phyloP scores from a whole-genome alignment of 2,888 invertebrate genomes.

The Eilema caniola region DNA sequence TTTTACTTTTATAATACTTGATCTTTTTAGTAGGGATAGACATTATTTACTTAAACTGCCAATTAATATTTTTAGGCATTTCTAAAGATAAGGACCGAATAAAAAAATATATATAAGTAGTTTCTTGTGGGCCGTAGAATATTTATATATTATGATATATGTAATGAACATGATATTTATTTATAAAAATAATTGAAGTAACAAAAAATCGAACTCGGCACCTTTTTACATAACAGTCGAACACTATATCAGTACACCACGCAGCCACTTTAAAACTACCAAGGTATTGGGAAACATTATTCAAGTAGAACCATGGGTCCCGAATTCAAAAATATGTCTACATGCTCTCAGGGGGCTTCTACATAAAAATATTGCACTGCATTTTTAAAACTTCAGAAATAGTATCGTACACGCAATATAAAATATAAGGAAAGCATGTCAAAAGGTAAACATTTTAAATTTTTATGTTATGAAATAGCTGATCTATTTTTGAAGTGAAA shows the following conservation, averaged over 20 bases:
- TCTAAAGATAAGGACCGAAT: background rate
- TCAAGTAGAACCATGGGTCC: conserved; percentile 10
- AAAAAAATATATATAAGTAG: no score
- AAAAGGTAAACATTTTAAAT: background rate
- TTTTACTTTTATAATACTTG: conserved; percentile 23
- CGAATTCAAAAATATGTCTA: background rate
- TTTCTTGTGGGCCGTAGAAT: no score
- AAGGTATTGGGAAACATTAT: conserved; percentile 7
- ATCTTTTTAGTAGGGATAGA: conserved; percentile 10
- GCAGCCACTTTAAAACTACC: background rate
- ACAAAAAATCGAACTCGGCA: no score
- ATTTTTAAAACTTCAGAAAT: background rate
- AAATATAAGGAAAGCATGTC: background rate
- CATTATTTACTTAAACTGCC: conserved; percentile 11
- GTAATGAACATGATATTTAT: no score
- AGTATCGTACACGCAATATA: background rate
- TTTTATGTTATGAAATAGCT: no score
- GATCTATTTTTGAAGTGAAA: no score
- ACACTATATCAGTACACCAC: no score
- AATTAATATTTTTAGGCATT: conserved; percentile 14
- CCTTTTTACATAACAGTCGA: no score
- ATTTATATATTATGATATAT: background rate
- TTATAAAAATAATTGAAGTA: no score
- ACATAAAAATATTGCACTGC: background rate
- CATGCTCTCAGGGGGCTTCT: background rate